phyloP scores from a whole-genome alignment of 2,888 invertebrate species.

The Pseudoips prasinana region DNA sequence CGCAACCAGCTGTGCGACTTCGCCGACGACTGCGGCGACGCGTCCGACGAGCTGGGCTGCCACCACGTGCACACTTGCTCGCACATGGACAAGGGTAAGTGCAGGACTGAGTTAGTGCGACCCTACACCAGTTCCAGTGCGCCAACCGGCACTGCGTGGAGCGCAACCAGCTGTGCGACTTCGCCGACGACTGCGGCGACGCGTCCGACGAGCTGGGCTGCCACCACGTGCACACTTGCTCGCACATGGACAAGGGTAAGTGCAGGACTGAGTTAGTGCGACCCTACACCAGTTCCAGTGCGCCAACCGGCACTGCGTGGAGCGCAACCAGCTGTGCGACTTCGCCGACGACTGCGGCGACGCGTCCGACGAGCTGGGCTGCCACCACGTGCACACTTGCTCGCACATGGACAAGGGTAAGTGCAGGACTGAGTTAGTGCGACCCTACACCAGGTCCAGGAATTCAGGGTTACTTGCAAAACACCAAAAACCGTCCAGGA shows the following conservation, averaged over 20 bases:
- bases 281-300: conserved; percentile 93
- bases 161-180: conserved; percentile 90
- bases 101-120: no score
- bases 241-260: conserved; percentile 58
- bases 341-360: conserved; percentile 95
- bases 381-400: conserved; percentile 87
- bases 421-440: no score
- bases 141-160: conserved; percentile 93
- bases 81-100: conserved; percentile 57
- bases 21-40: conserved; percentile 95
- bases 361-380: conserved; percentile 94
- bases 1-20: conserved; percentile 92
- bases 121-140: conserved; percentile 91
- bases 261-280: no score
- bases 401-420: conserved; percentile 61
- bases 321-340: conserved; percentile 91
- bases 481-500: no score
- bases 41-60: conserved; percentile 95
- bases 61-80: conserved; percentile 85
- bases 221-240: conserved; percentile 85
- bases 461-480: no score
- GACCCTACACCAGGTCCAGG: no score
- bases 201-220: conserved; percentile 95
- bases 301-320: conserved; percentile 92
- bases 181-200: conserved; percentile 95